A percentile compares a stretch with the other conserved stretches of the same genome.
These are phyloP conservation scores for Diachasmimorpha longicaudata DNA, from an alignment of 1,140 invertebrate genomes.

Conservation along the genomic window DNA sequence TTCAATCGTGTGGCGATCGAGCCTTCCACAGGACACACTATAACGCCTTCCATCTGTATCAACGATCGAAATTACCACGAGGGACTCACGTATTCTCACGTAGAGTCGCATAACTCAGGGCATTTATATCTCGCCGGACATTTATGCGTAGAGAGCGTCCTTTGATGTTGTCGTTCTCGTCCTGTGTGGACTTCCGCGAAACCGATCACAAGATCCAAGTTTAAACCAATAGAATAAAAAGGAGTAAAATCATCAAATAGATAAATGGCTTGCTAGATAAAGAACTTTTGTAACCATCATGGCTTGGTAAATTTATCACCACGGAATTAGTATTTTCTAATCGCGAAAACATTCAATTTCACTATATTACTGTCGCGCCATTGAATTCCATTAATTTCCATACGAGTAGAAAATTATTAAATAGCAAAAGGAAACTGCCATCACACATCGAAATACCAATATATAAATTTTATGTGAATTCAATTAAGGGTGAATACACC, in stretches of 20 bases:
- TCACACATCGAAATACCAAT: no score
- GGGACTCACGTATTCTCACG: background rate
- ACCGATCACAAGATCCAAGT: background rate
- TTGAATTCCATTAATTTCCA: no score
- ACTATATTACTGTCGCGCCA: no score
- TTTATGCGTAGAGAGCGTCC: background rate
- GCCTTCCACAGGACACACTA: slow-evolving; percentile 13
- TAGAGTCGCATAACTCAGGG: background rate
- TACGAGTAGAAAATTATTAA: no score
- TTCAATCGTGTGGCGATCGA: slow-evolving; percentile 31
- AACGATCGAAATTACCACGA: background rate
- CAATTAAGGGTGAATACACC: no score
- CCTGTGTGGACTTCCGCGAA: slow-evolving; percentile 9
- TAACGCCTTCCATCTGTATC: slow-evolving; percentile 16
- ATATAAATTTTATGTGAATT: no score
- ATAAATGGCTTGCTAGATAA: no score
- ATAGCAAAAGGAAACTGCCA: no score
- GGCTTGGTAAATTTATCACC: no score
- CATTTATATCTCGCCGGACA: background rate
- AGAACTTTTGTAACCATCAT: no score
- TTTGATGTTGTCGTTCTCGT: background rate
- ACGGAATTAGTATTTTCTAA: no score
- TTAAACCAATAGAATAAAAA: background rate
- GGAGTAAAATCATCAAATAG: background rate
- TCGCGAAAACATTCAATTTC: no score